phyloP scores from a whole-genome alignment of 2,888 invertebrate genomes.

The Phragmatobia fuliginosa region DNA sequence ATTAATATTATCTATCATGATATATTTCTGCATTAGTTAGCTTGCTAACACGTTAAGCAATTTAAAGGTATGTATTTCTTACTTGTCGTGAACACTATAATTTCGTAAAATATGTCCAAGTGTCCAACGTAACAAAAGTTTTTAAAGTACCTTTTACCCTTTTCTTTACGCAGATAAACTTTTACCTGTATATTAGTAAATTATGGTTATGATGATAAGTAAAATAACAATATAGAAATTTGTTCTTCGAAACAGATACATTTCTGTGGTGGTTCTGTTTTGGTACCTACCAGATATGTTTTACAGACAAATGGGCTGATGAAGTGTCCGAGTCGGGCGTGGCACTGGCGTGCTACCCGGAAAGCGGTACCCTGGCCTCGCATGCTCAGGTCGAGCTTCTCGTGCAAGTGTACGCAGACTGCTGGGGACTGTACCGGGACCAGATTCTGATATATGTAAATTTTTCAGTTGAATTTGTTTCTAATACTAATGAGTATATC shows the following conservation, averaged over 20 bases:
- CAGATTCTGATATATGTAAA: slow-evolving; percentile 69
- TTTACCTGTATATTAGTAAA: too few relatives aligned
- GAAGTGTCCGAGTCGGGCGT: slow-evolving; percentile 58
- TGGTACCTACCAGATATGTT: not conserved
- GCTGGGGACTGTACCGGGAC: slow-evolving; percentile 74
- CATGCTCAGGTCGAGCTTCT: slow-evolving; percentile 37
- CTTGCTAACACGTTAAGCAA: too few relatives aligned
- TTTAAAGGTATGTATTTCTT: not conserved
- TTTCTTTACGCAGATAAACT: not conserved
- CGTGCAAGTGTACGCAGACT: slow-evolving; percentile 66
- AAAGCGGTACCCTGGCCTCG: slow-evolving; percentile 47
- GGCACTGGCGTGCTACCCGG: slow-evolving; percentile 54
- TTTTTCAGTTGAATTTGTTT: not conserved
- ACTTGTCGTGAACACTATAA: not conserved
- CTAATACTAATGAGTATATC: not conserved
- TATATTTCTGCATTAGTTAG: too few relatives aligned
- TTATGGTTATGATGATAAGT: too few relatives aligned
- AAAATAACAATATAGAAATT: too few relatives aligned
- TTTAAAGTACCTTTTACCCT: not conserved
- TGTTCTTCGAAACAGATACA: not conserved
- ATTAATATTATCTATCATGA: too few relatives aligned
- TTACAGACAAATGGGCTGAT: slow-evolving; percentile 58
- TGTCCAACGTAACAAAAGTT: too few relatives aligned
- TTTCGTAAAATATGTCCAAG: too few relatives aligned
- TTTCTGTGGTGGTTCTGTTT: not conserved